A percentile compares a stretch with the other conserved stretches of the same genome.
These are phyloP conservation scores for Myotis yumanensis DNA, from an alignment of 2,113 vertebrate genomes.

Conservation along the genomic window DNA sequence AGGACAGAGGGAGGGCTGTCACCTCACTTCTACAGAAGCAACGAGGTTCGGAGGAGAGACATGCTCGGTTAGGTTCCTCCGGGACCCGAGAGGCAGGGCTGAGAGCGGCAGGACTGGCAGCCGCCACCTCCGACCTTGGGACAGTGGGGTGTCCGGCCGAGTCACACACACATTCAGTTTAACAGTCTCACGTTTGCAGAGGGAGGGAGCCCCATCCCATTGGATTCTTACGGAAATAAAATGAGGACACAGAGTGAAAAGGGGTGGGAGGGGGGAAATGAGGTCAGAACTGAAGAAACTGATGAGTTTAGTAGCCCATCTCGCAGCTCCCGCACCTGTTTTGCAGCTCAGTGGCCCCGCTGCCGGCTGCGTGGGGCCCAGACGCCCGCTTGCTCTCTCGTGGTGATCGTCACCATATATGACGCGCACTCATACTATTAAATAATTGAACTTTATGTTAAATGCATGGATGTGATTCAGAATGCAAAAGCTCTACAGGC, in stretches of 20 bases:
- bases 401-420: background rate
- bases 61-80: background rate
- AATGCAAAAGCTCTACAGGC: background rate
- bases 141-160: background rate
- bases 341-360: too few relatives aligned
- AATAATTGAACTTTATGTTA: background rate
- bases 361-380: background rate
- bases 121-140: background rate
- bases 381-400: accelerated
- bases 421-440: background rate
- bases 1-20: background rate
- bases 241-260: background rate
- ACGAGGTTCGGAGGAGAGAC: background rate
- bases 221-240: background rate
- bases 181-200: background rate
- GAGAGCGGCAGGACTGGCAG: background rate
- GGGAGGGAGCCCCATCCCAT: background rate
- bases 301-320: too few relatives aligned
- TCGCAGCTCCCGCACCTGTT: background rate
- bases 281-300: accelerated
- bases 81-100: background rate
- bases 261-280: background rate
- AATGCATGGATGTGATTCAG: background rate
- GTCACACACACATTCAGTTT: background rate
- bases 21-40: background rate